Base-by-base conservation (phyloP, 2,888 invertebrate genomes). In the Rhamphomyia laevipes region DNA sequence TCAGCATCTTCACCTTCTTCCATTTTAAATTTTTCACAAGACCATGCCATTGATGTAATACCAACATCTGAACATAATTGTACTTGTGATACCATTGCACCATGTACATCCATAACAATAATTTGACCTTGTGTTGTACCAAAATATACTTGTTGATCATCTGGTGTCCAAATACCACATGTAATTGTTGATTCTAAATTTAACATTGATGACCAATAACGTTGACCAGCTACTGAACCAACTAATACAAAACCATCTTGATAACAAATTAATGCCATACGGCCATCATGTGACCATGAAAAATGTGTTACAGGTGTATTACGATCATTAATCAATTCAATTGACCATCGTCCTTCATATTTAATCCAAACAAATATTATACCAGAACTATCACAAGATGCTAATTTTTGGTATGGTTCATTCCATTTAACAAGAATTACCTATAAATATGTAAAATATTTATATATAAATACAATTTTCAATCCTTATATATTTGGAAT, bases 321-420 rank as follows among this genome's bases (percentile, higher is more conserved):
- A 41, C 97, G 77, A 73, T 99, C 97, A 71, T 99, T 99, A 69
- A 99, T 97, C 57, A 99, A 77, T 72, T 99, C 97, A 61, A 99
- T 96, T 58, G 94, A 94, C 97, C 97, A 99, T 42, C 96, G 80
- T 40, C 94, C 96, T 67, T 99, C 97, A 72, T 96, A 96, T 69
- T 96, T 95, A 64, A 97, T 95, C 97, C 97, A 99, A 23, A 99
- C 96, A 72, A 97, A 97, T 66, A 97, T 97, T 50, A 97, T 92
- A 2, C 97, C 96, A 3, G 91, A 90, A 62, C 89, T 88, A 76
- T 97, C 97, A 72, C 96, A 97, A 6, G 95, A 94, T 7, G 96
- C 96, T 59, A 97, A 73, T 72, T 97, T 96, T 73, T 95, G 94
- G 69, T 95, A 96, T 0, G 94, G 93, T 68, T 93, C 93, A 74